Evolutionary conservation across 2,888 invertebrate species (phyloP), one percentile per base, ranked within the genome.

Genomic region (Cetonia aurata): DNA sequence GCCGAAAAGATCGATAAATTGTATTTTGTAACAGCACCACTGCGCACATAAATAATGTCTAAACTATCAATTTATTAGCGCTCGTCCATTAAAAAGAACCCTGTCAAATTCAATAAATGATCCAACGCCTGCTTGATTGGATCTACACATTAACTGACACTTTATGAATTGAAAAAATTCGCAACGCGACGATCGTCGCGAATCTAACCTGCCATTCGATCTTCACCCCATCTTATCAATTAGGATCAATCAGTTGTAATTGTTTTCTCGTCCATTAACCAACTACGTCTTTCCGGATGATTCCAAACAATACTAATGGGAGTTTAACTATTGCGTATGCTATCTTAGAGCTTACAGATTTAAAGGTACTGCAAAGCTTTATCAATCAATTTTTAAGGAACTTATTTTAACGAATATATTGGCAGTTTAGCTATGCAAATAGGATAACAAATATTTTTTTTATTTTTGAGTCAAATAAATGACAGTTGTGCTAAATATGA

Each of bases 171-270:
- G 10, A 62, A 62, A 62, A 62, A 62, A 48, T 62, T 48, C 48
- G 48, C 60, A 62, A 62, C 25, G 9, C 46, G 33, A 46, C 60
- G 48, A 62, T 62, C 42, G 48, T 48, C 31, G 60, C 48, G n/a
- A 48, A 62, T 62, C 31, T 62, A 62, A 48, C 33, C 44, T 33
- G 33, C 6, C 59, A 44, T 44, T 59, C 44, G 19, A 25, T 44
- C 60, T 62, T 62, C 48, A 62, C 60, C 60, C 60, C 60, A 42
- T 48, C 60, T 62, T 48, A 10, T 62, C 60, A 62, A 62, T 62
- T 62, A 62, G 60, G 60, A 62, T 62, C 60, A 62, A 62, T 62
- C 60, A 62, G 46, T n/a, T 62, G 25, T 48, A 62, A 62, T 62
- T 62, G 48, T 33, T 62, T 62, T 48, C 60, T 12, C 33, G 60